Evolutionary conservation across 2,888 invertebrate species (phyloP), one percentile per base, ranked within the genome.

Genomic region (Lycia hirtaria): DNA sequence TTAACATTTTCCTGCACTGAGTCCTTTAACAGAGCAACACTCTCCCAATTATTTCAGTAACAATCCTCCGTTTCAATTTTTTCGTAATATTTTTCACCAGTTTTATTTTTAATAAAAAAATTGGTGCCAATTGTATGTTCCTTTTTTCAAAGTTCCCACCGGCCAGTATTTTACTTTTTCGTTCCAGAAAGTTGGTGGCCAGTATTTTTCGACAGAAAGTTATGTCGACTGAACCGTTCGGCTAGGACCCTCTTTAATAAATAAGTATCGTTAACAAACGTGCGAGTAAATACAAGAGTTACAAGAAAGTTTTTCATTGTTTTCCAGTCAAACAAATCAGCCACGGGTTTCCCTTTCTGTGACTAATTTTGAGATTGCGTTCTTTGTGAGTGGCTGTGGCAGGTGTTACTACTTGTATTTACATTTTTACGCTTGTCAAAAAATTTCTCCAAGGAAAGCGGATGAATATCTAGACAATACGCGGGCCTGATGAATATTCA

Each of bases 231-330:
- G 76, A 78, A 78, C 83, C 78, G 72, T 65, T 63, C 78, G 54
- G 72, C 57, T 61, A 63, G 80, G 67, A 64, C 64, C 73, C 77
- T 67, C 53, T 74, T 76, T 73, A 81, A 81, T 87, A 87, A 87
- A 87, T 88, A 87, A 83, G 81, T 69, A 69, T 76, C 67, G 71
- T 71, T 75, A 69, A 66, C 68, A 66, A 65, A 70, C 59, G 59
- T 71, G 67, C 72, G 69, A 63, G 78, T 83, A 80, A 80, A 86
- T 84, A 83, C 74, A 73, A n/a, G 80, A 76, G 69, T 72, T 65
- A 59, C 76, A 85, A 80, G 88, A 90, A 89, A 89, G 88, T 83
- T 76, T 52, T 69, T 64, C 76, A 81, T 90, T 90, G 90, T 90
- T 87, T 85, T 78, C 81, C 73, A 80, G 69, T 83, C 75, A 78